phyloP scores from a whole-genome alignment of 2,113 vertebrate genomes.

The Misgurnus anguillicaudatus region DNA sequence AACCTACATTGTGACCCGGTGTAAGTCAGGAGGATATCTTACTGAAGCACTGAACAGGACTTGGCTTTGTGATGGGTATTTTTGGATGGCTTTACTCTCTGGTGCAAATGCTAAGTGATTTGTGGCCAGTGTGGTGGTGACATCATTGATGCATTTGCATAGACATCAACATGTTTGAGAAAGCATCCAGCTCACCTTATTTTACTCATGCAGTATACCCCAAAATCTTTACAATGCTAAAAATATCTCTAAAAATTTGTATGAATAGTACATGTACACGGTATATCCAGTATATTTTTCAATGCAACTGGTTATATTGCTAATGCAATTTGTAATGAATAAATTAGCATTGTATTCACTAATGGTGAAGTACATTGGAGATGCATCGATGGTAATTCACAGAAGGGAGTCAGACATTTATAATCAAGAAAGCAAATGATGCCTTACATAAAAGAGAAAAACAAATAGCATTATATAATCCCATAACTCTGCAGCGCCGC shows the following conservation, averaged over 20 bases:
- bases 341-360: too few relatives aligned
- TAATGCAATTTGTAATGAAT: too few relatives aligned
- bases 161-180: not conserved
- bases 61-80: not conserved
- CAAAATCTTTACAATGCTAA: too few relatives aligned
- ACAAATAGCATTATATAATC: constrained; percentile 24
- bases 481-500: constrained; percentile 2
- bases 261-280: too few relatives aligned
- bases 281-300: too few relatives aligned
- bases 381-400: not conserved
- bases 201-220: too few relatives aligned
- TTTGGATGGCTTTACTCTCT: not conserved
- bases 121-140: not conserved
- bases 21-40: not conserved
- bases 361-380: not conserved
- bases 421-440: constrained; percentile 1
- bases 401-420: not conserved
- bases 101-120: constrained; percentile 1
- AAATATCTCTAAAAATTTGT: too few relatives aligned
- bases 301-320: too few relatives aligned
- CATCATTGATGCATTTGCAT: not conserved
- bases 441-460: not conserved
- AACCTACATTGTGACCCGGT: too few relatives aligned
- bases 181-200: not conserved
- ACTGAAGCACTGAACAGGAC: not conserved